Percentiles rank a stretch among this genome's conserved stretches.
Conservation (phyloP, 2,888 invertebrate species). For the Acleris laterana region DNA sequence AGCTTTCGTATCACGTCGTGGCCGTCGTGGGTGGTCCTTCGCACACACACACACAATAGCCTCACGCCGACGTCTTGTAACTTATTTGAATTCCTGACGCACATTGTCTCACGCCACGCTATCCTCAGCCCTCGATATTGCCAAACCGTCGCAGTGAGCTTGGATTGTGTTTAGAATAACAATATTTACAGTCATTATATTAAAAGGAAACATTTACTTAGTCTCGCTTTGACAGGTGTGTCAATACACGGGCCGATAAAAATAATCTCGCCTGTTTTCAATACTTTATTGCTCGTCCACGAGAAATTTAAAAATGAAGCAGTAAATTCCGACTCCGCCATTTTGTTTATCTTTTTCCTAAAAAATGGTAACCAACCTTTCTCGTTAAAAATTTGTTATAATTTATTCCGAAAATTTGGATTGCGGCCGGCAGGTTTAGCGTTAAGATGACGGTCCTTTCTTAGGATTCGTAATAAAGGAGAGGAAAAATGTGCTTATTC, state of each 20-base stretch:
- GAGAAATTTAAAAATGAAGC: constrained; percentile 21
- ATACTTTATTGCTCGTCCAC: constrained; percentile 2
- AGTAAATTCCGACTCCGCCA: constrained; percentile 10
- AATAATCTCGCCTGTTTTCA: constrained; percentile 13
- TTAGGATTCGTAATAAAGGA: constrained; percentile 30
- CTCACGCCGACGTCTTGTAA: constrained; percentile 6
- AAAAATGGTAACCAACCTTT: constrained; percentile 24
- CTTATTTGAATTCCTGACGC: constrained; percentile 34
- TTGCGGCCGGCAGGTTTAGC: constrained; percentile 18
- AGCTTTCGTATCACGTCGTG: no score
- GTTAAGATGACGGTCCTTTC: constrained; percentile 19
- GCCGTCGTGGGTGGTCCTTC: no score
- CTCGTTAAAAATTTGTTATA: constrained; percentile 23
- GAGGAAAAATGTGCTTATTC: constrained; percentile 21
- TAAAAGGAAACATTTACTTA: constrained; percentile 27
- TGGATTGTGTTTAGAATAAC: constrained; percentile 31
- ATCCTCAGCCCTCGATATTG: constrained; percentile 24
- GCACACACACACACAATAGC: not conserved
- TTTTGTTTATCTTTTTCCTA: constrained; percentile 25
- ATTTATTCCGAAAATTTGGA: constrained; percentile 30
- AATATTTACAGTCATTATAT: constrained; percentile 31
- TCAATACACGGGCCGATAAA: constrained; percentile 22
- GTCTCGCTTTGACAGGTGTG: constrained; percentile 26
- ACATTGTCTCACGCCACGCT: constrained; percentile 27
- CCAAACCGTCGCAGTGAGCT: constrained; percentile 16